Percentiles rank a stretch among this genome's conserved stretches.
Evolutionary conservation across 2,888 invertebrate genomes (phyloP).

Genomic region (Hemicrepidius hirtus): DNA sequence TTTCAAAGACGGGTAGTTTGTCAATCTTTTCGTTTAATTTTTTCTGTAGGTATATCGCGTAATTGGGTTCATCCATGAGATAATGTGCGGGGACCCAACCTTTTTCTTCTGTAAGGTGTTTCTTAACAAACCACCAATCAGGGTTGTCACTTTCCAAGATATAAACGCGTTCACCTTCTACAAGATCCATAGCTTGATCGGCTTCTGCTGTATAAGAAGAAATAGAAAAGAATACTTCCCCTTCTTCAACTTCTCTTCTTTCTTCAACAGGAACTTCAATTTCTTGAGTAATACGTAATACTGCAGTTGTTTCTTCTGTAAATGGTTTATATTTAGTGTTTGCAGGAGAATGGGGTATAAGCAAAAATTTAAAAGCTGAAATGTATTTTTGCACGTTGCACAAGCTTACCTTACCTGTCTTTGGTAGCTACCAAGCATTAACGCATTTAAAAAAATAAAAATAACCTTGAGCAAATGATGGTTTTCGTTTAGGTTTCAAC

Average conservation of each 20-base stretch:
- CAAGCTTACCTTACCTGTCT: neutral
- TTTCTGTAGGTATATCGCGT: constrained; percentile 88
- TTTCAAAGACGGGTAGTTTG: constrained; percentile 92
- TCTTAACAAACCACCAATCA: constrained; percentile 95
- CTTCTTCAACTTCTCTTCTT: constrained; percentile 76
- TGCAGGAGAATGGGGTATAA: constrained; percentile 1
- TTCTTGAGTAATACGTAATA: constrained; percentile 72
- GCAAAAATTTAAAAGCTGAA: constrained; percentile 55
- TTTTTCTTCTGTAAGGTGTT: constrained; percentile 91
- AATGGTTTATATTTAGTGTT: neutral
- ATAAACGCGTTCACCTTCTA: constrained; percentile 92
- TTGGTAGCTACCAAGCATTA: neutral
- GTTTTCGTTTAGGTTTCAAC: constrained; percentile 82
- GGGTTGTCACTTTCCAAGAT: constrained; percentile 87
- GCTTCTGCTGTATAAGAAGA: constrained; percentile 91
- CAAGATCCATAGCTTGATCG: constrained; percentile 90
- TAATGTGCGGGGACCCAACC: constrained; percentile 96
- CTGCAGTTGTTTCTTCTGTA: constrained; percentile 66
- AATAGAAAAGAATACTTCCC: constrained; percentile 88
- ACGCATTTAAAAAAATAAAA: neutral
- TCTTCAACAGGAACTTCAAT: constrained; percentile 67
- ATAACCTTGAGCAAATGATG: constrained; percentile 80
- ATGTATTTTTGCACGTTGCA: constrained; percentile 31
- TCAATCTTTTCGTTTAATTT: constrained; percentile 94
- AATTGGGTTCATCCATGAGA: constrained; percentile 87